Evolutionary conservation across 2,888 invertebrate species (phyloP).

Genomic region (Gastracanthus pulcherrimus): DNA sequence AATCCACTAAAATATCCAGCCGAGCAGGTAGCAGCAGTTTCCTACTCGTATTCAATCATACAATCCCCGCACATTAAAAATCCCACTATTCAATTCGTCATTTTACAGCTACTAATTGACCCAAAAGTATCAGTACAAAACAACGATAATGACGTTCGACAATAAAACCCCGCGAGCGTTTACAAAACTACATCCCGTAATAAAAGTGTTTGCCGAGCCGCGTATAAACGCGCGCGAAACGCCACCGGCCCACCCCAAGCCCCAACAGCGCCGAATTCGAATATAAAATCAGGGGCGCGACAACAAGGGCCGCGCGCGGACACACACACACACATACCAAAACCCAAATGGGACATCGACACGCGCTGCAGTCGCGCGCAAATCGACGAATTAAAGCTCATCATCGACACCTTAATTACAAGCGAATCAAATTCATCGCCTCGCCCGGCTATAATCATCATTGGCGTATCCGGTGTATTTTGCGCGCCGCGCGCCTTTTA

Average conservation of each 20-base stretch:
- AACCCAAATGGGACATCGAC: neutral
- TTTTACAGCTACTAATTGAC: too few species aligned
- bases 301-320: neutral
- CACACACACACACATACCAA: neutral
- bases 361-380: slow-evolving; percentile 5
- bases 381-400: slow-evolving; percentile 55
- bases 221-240: neutral
- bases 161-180: neutral
- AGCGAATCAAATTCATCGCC: slow-evolving; percentile 54
- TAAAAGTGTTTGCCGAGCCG: neutral
- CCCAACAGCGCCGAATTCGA: neutral
- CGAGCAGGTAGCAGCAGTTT: too few species aligned
- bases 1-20: too few species aligned
- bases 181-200: neutral
- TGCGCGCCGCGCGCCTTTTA: slow-evolving; percentile 32
- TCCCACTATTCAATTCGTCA: too few species aligned
- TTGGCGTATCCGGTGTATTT: slow-evolving; percentile 32
- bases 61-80: too few species aligned
- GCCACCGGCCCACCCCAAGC: neutral
- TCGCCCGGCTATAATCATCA: slow-evolving; percentile 37
- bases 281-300: neutral
- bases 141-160: neutral
- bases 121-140: too few species aligned
- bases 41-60: too few species aligned
- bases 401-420: slow-evolving; percentile 58